These are phyloP conservation scores for Chelon labrosus DNA, from an alignment of 2,797 vertebrate genomes.

Conservation along the genomic window DNA sequence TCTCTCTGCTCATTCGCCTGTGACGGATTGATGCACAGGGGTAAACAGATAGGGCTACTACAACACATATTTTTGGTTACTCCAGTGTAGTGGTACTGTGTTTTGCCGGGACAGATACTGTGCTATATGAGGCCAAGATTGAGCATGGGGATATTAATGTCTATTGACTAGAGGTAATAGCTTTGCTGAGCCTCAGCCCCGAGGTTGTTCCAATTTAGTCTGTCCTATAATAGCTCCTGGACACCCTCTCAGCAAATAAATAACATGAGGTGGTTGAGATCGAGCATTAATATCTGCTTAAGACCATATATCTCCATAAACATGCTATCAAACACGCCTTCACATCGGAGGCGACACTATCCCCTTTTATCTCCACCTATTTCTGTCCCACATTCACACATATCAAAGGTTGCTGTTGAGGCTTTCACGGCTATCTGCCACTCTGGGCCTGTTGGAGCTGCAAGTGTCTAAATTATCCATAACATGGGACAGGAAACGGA, in stretches of 20 bases:
- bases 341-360: conserved; percentile 27
- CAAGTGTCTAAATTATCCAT: conserved; percentile 81
- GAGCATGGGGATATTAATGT: conserved; percentile 76
- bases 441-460: conserved; percentile 54
- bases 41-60: conserved; percentile 70
- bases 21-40: conserved; percentile 72
- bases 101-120: conserved; percentile 54
- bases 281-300: conserved; percentile 52
- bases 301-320: conserved; percentile 65
- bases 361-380: conserved; percentile 48
- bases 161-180: conserved; percentile 82
- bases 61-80: conserved; percentile 68
- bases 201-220: conserved; percentile 76
- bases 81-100: conserved; percentile 52
- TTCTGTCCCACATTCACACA: conserved; percentile 58
- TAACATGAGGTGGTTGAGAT: conserved; percentile 44
- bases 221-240: conserved; percentile 72
- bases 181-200: conserved; percentile 71
- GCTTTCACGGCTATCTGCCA: conserved; percentile 49
- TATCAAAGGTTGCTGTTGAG: conserved; percentile 43
- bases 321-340: conserved; percentile 48
- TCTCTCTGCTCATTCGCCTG: conserved; percentile 57
- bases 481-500: conserved; percentile 70
- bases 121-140: conserved; percentile 64
- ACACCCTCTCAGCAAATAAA: conserved; percentile 73